Evolutionary conservation across 64 coral and sea anemone species (phyloP), one percentile per base, ranked within the genome.

Genomic region (Catalaphyllia jardinei): DNA sequence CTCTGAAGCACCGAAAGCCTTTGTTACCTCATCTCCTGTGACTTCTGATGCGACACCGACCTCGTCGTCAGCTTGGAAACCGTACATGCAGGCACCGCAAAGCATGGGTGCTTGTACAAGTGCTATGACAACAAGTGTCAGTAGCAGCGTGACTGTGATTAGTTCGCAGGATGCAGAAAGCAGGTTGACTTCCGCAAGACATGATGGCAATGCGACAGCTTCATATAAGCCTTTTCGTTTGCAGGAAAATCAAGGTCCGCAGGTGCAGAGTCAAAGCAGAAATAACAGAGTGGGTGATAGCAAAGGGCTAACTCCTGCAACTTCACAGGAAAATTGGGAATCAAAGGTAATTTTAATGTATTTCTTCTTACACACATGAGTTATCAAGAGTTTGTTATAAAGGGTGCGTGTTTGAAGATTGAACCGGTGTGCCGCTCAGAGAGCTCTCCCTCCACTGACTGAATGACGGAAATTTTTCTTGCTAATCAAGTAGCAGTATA

Each of bases 71-170:
- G 91, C 91, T 17, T 96, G 95, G 95, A 96, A 96, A 76, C 95
- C 91, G 0, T 92, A 93, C 83, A 88, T 91, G 16, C 87, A 81
- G 29, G 64, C 87, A 33, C 93, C 95, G 0, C 95, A 96, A 20
- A 96, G 95, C 59, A 80, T 96, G 27, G 95, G 95, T 24, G 72
- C 90, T 31, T 96, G 90, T 79, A 96, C 95, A 15, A 93, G 95
- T 85, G 95, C 95, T 38, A 91, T 93, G 49, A 93, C 92, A 4
- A 96, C 95, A 15, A 77, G 82, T 31, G 29, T 74, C 5, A 96
- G 95, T 57, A 93, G 94, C 33, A 87, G 74, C 67, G 39, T 82
- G 11, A 77, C 79, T 14, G 14, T 64, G 19, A 22, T 51, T 24
- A 85, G 33, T 85, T 69, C 64, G 11, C 65, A 51, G 5, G 33